Evolutionary conservation across 2,797 vertebrate genomes (phyloP).

Genomic region (Moxostoma hubbsi): DNA sequence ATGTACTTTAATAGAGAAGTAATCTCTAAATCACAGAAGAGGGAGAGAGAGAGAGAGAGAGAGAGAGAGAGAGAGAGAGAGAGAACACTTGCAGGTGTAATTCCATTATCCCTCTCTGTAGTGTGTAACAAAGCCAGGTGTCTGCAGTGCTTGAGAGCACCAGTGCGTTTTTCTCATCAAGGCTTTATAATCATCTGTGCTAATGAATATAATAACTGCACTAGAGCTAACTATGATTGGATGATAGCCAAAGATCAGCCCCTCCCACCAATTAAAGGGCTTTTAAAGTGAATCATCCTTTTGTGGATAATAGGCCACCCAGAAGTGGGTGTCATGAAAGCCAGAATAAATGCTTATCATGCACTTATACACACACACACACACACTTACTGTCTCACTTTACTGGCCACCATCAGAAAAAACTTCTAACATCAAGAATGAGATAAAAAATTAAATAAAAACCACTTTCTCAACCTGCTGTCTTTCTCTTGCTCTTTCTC

Average conservation of each 20-base stretch:
- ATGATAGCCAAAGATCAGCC: constrained; percentile 37
- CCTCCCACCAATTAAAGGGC: constrained; percentile 57
- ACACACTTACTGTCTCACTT: neutral
- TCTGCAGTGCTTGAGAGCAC: constrained; percentile 38
- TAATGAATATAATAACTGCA: constrained; percentile 76
- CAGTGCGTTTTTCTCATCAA: constrained; percentile 47
- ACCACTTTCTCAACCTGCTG: too few relatives aligned
- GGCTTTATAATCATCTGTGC: constrained; percentile 72
- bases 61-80: neutral
- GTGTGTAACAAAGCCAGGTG: constrained; percentile 40
- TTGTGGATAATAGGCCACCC: constrained; percentile 46
- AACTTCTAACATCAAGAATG: neutral
- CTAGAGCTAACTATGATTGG: constrained; percentile 71
- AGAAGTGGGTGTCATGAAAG: constrained; percentile 6
- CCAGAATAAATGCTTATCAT: constrained; percentile 10
- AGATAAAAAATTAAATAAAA: too few relatives aligned
- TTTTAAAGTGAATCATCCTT: constrained; percentile 56
- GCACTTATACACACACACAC: neutral
- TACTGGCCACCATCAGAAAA: neutral
- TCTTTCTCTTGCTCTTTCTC: too few relatives aligned
- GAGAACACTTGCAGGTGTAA: constrained; percentile 16
- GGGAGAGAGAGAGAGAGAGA: neutral
- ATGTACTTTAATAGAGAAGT: constrained; percentile 44
- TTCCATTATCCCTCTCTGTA: constrained; percentile 35
- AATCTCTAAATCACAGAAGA: constrained; percentile 27